These are phyloP conservation scores for Chloropsis cyanopogon DNA, from an alignment of 2,113 vertebrate genomes.

Conservation along the genomic window DNA sequence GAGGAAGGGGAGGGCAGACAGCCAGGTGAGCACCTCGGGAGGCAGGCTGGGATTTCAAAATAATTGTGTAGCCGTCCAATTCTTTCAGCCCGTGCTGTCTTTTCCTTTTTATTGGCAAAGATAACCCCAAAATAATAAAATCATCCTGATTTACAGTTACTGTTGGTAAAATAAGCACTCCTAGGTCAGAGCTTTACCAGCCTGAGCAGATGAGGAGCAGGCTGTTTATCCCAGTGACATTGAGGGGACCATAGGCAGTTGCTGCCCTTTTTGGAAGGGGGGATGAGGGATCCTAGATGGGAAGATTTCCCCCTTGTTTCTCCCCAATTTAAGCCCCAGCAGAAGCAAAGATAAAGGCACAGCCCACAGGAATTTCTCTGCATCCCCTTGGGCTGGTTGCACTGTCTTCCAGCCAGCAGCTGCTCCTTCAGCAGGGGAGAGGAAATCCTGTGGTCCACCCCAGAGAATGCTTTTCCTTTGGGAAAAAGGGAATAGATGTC, in stretches of 20 bases:
- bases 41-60: neutral
- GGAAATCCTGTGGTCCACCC: neutral
- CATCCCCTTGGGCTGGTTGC: neutral
- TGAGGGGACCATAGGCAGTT: neutral
- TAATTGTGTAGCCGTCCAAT: neutral
- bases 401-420: neutral
- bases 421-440: neutral
- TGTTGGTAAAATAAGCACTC: neutral
- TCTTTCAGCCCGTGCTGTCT: neutral
- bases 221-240: neutral
- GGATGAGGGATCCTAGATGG: neutral
- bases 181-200: neutral
- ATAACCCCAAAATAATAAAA: neutral
- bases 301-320: neutral
- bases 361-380: neutral
- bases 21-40: neutral
- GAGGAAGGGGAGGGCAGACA: neutral
- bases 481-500: neutral
- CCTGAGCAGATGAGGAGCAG: neutral
- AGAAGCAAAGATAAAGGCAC: neutral
- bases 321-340: neutral
- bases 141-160: neutral
- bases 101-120: neutral
- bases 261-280: neutral
- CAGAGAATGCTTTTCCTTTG: neutral